Conservation (phyloP, 2,797 vertebrate species). For the Characodon lateralis region DNA sequence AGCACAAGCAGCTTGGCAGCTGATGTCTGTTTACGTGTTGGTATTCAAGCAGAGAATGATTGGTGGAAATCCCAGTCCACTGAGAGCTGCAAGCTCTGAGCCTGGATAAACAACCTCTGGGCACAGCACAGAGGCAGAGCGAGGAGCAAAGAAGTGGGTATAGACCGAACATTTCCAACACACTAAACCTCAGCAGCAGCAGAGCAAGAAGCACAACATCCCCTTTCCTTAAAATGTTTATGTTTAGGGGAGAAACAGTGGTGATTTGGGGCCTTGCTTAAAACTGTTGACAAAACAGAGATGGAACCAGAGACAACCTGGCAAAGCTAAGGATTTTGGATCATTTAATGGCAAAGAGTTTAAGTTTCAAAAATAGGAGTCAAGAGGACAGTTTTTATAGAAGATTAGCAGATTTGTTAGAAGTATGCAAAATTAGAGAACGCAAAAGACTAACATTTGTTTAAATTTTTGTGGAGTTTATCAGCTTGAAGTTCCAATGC, state of each 20-base stretch:
- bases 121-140: constrained; percentile 44
- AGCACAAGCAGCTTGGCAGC: constrained; percentile 59
- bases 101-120: constrained; percentile 68
- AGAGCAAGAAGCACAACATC: constrained; percentile 9
- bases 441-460: constrained; percentile 7
- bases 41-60: constrained; percentile 56
- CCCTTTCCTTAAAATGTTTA: constrained; percentile 37
- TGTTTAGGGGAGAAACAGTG: constrained; percentile 25
- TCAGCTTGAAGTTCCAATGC: not conserved
- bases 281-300: constrained; percentile 34
- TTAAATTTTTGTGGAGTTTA: constrained; percentile 13
- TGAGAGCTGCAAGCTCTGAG: constrained; percentile 55
- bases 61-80: constrained; percentile 62
- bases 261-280: constrained; percentile 16
- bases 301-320: constrained; percentile 3
- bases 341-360: not conserved
- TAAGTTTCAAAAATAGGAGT: not conserved
- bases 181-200: constrained; percentile 17
- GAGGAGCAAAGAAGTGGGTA: constrained; percentile 15
- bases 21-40: constrained; percentile 56
- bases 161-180: constrained; percentile 34
- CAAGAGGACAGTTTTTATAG: not conserved
- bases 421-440: not conserved
- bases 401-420: constrained; percentile 6
- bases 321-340: not conserved